A percentile compares a stretch with the other conserved stretches of the same genome.
phyloP scores from a whole-genome alignment of 2,888 invertebrate species.

The Alsophila aescularia region DNA sequence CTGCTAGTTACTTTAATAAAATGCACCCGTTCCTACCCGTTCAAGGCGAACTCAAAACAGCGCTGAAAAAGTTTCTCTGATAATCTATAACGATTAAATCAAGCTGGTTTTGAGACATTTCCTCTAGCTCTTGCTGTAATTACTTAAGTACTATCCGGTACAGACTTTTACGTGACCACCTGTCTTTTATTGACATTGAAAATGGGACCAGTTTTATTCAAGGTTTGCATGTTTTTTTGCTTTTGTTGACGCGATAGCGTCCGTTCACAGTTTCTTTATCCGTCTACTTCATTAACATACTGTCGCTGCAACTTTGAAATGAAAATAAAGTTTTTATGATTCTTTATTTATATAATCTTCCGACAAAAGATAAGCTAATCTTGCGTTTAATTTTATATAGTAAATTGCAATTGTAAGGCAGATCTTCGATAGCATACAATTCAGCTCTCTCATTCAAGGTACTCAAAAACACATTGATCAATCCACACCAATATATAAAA shows the following conservation, averaged over 20 bases:
- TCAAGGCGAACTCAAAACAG: constrained; percentile 11
- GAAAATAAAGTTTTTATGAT: constrained; percentile 4
- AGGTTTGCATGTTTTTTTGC: constrained; percentile 35
- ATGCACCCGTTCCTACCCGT: too few relatives aligned
- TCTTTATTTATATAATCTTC: neutral
- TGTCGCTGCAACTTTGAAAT: constrained; percentile 19
- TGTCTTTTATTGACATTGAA: constrained; percentile 38
- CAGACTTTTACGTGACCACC: constrained; percentile 31
- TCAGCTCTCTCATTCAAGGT: too few relatives aligned
- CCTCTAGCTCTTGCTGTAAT: constrained; percentile 35
- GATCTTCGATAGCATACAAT: too few relatives aligned
- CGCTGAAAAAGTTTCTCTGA: constrained; percentile 24
- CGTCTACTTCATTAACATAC: constrained; percentile 24
- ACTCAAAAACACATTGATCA: too few relatives aligned
- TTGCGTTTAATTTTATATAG: too few relatives aligned
- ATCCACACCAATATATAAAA: too few relatives aligned
- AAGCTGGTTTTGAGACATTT: constrained; percentile 35
- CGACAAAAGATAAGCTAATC: too few relatives aligned
- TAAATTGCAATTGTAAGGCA: too few relatives aligned
- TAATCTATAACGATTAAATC: constrained; percentile 17
- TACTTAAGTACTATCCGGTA: constrained; percentile 31
- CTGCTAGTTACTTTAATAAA: too few relatives aligned
- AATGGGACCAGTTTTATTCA: constrained; percentile 36
- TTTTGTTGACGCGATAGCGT: constrained; percentile 14
- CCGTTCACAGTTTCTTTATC: constrained; percentile 28